Evolutionary conservation across 2,888 invertebrate genomes (phyloP), one percentile per base, ranked within the genome.

Genomic region (Herminia tarsipennalis): DNA sequence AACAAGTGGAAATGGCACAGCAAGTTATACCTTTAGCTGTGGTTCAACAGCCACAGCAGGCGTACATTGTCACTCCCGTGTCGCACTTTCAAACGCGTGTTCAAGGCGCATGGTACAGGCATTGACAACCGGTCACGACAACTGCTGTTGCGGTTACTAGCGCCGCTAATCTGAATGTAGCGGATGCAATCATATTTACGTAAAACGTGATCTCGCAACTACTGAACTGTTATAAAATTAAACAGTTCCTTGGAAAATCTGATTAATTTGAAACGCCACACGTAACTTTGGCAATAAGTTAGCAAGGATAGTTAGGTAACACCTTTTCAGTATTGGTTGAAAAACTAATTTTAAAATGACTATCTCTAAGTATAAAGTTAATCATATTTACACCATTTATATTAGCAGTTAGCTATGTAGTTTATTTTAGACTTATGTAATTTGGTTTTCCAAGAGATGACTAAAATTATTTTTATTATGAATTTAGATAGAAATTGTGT

Each of bases 1-100:
- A 94, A 71, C 93, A 86, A 1, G 92, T 93, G 37, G 93, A 94
- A 62, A 93, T 94, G 82, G 90, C 93, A 5, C 94, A 94, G 62
- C 94, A 94, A 75, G 93, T 94, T 3, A 94, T 94, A 54, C 94
- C 94, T 0, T 72, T 94, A 20, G 93, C 94, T 5, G 93, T 94
- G 16, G 93, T 94, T 0, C 93, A 92, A 51, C 93, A 94, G 57
- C 93, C 93, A 32, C 94, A 94, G 69, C 93, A 93, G 63, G 92
- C 94, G 0, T 94, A 94, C 75, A 89, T 94, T 49, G 94, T 94
- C 5, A 94, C 94, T 1, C 94, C 94, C 1, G 94, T 94, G 17
- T 93, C 94, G 14, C 94, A 94, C 81, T 88, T 94, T 78, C 92
- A 94, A 61, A 93, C 93, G 42, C 91, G 93, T 46, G 93, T 93